phyloP scores from a whole-genome alignment of 2,797 vertebrate genomes.

The Alcedo quadribrachys region DNA sequence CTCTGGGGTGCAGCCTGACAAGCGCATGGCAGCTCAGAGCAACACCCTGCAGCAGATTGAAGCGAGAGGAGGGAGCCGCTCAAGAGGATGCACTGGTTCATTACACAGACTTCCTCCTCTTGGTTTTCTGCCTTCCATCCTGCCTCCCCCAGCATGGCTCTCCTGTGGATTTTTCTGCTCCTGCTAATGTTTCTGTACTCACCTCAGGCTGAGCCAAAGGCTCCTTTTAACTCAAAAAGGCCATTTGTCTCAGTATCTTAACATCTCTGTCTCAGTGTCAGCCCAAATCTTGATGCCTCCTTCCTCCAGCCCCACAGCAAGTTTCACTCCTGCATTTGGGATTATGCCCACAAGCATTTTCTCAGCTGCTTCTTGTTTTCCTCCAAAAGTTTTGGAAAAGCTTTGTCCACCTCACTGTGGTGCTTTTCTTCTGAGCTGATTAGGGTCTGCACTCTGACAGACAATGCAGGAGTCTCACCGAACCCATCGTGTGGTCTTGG shows the following conservation, averaged over 20 bases:
- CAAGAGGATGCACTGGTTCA: neutral
- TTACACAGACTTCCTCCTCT: neutral
- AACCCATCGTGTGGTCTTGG: neutral
- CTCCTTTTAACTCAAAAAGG: slow-evolving; percentile 16
- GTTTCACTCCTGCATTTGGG: neutral
- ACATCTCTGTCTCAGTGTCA: slow-evolving; percentile 2
- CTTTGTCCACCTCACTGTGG: rapidly evolving
- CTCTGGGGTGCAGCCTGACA: slow-evolving; percentile 21
- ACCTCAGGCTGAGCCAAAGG: neutral
- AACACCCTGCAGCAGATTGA: slow-evolving; percentile 13
- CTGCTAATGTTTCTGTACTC: neutral
- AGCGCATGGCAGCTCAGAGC: neutral
- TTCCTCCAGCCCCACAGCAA: neutral
- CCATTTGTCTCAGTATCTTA: neutral
- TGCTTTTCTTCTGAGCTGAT: neutral
- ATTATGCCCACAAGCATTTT: neutral
- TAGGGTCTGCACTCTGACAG: neutral
- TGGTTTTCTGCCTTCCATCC: neutral
- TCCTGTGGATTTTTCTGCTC: slow-evolving; percentile 1
- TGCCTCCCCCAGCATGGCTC: neutral
- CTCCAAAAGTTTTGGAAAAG: neutral
- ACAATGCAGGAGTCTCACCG: neutral
- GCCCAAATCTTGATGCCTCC: neutral
- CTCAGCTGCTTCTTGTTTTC: neutral
- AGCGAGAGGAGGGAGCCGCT: neutral